Percentiles rank a stretch among this genome's conserved stretches.
Conservation (phyloP, 92 coral and sea anemone species). For the Umimayanthus kanabou region DNA sequence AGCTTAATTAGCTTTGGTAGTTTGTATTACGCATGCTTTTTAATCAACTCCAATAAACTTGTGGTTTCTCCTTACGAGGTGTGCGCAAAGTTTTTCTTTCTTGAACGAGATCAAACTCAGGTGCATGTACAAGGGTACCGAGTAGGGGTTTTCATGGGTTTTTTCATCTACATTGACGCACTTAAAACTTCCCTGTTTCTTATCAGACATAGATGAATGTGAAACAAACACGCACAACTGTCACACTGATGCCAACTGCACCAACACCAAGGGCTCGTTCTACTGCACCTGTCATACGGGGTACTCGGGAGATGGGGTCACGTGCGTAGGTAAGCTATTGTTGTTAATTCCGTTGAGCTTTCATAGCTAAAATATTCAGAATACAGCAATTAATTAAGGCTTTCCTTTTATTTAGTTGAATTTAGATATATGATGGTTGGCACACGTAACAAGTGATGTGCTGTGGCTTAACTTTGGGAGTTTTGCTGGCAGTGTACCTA, state of each 20-base stretch:
- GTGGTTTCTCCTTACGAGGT: not conserved
- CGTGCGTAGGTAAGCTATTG: no score
- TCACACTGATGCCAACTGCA: slow-evolving; percentile 77
- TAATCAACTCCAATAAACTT: not conserved
- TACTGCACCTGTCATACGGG: slow-evolving; percentile 72
- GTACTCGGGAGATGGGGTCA: no score
- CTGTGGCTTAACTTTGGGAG: no score
- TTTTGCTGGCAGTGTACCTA: no score
- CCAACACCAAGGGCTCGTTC: slow-evolving; percentile 87
- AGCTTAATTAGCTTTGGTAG: not conserved
- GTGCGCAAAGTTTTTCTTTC: not conserved
- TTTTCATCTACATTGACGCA: not conserved
- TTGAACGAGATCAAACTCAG: no score
- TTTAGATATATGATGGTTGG: no score
- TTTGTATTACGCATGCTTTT: no score
- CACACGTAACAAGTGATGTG: no score
- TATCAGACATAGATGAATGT: not conserved
- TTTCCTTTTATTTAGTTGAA: no score
- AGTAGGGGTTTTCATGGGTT: not conserved
- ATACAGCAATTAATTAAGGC: no score
- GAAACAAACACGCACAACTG: slow-evolving; percentile 62
- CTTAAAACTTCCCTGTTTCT: not conserved
- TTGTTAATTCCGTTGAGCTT: no score
- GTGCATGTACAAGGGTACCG: not conserved
- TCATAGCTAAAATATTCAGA: no score